Evolutionary conservation across 2,113 vertebrate species (phyloP), one percentile per base, ranked within the genome.

Genomic region (Urocynchramus pylzowi): DNA sequence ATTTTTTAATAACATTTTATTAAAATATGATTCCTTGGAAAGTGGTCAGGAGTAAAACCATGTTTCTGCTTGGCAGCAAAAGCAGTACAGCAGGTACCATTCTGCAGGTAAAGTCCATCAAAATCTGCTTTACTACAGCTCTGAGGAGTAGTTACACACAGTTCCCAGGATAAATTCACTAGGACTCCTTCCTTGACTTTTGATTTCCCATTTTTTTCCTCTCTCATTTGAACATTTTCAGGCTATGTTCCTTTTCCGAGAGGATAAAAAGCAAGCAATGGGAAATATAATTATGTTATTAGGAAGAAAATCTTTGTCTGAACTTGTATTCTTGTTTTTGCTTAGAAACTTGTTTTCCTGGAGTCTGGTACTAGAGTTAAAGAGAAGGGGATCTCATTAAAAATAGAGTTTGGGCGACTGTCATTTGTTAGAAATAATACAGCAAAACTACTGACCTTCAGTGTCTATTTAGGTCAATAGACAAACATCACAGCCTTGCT

Each of bases 21-120:
- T 98, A 94, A 95, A 96, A 94, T 92, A 82, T 75, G 65, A 90
- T 95, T 84, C 74, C 33, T 97, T 97, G 95, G 96, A 97, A 96
- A 83, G 50, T 5, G 13, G 60, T 96, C 83, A 93, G 87, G 74
- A 93, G 56, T 84, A 92, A 96, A 97, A 74, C 50, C 57, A 27
- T 61, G 79, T 67, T 96, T 96, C 89, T 71, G 71, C 70, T 97
- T 96, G 94, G 97, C 93, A 97, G 89, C 57, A 61, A 71, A 95
- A 95, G 52, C 16, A 3, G 74, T 93, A 52, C 68, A 97, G 60
- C 64, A 76, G 80, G 82, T 94, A 79, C 21, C 1, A 7, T 68
- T 76, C 76, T 90, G 89, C 91, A 84, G 73, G 80, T 88, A 89
- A 94, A 92, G 76, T 92, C 42, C 78, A 96, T 60, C 70, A 8